Conservation (phyloP, 2,113 vertebrate genomes). For the Saimiri boliviensis region DNA sequence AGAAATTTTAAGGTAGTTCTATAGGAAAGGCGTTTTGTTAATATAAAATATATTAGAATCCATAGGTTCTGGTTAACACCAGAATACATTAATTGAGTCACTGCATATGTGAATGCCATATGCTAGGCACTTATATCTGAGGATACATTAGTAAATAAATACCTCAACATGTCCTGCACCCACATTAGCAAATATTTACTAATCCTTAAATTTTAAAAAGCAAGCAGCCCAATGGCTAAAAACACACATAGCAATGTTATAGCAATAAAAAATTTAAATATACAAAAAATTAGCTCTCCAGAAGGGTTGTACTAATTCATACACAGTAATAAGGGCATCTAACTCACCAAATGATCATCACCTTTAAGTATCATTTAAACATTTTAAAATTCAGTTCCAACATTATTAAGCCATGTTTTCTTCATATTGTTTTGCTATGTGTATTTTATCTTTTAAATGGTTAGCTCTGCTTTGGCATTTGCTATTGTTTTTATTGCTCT, state of each 20-base stretch:
- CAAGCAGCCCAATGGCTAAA: not conserved
- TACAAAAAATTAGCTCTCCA: not conserved
- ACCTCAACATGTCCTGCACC: not conserved
- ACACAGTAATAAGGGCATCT: not conserved
- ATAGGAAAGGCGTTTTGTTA: not conserved
- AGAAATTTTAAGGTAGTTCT: not conserved
- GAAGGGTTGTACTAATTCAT: not conserved
- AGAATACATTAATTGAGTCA: not conserved
- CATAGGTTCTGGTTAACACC: not conserved
- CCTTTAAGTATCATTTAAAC: not conserved
- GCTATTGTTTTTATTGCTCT: not conserved
- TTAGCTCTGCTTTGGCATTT: not conserved
- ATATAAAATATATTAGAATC: not conserved
- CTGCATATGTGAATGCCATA: not conserved
- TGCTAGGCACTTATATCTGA: not conserved
- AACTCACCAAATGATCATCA: not conserved
- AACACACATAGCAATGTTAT: not conserved
- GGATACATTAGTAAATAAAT: not conserved
- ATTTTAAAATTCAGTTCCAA: not conserved
- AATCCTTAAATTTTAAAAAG: not conserved
- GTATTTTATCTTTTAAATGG: not conserved
- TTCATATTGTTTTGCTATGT: not conserved
- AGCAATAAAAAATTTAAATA: not conserved
- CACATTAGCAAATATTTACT: not conserved
- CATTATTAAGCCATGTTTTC: not conserved